Base-by-base conservation (phyloP, 2,797 vertebrate species). In the Aeoliscus strigatus region DNA sequence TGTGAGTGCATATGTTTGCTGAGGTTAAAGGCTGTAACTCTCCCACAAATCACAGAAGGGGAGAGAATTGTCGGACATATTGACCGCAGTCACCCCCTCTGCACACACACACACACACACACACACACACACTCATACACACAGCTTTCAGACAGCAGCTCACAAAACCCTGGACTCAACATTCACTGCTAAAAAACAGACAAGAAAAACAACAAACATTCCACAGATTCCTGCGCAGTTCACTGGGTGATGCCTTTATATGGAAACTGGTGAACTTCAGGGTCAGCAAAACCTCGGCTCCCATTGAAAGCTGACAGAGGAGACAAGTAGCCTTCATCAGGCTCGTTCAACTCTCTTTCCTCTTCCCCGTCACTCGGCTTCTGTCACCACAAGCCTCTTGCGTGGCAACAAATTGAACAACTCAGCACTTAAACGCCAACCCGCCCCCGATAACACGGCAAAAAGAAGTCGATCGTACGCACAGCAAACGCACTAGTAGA, bases 181-280 rank as follows among this genome's bases (percentile, higher is more conserved):
- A 73, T 51, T 60, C 33, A 18, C 26, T 42, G 26, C 49, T 53
- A 54, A 62, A 60, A 57, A 53, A 62, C 11, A 37, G 9, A 28
- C 2, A 4, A 27, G 17, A 53, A 60, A 76, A 74, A 69, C 60
- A 81, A 81, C 60, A 79, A 80, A 78, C 83, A 89, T 88, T 88
- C 84, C 79, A 81, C 51, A 52, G 62, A 86, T 86, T 63, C 79
- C 69, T 80, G 15, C 48, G 48, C 58, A 63, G 75, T 81, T 65
- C 70, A 68, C 69, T 41, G 54, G 81, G 74, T 70, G 70, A 86
- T 89, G 83, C 57, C 81, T 87, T 89, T 83, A 85, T 81, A 85
- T 81, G 84, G 85, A 80, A 82, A 80, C 59, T 12, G 56, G 47
- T 69, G 53, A 82, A 75, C 51, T 49, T 38, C 29, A 52, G 27